Base-by-base conservation (phyloP, 35 echinoderm and acorn worm genomes). In the Holothuria glaberrima region DNA sequence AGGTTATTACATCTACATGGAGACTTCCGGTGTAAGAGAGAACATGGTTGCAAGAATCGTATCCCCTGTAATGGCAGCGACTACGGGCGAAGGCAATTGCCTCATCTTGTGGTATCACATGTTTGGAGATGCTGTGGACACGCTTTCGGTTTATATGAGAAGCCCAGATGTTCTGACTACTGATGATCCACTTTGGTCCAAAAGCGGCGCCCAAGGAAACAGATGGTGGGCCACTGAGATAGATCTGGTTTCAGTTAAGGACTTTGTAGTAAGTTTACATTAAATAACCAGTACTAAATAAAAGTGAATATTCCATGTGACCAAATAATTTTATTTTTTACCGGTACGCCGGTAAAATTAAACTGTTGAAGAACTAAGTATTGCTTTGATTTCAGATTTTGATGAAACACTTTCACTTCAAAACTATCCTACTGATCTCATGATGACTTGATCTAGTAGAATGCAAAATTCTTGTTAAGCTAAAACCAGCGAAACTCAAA, bases 81-180 rank as follows among this genome's bases (percentile, higher is more conserved):
- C 33, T 13, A 24, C 13, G 0, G 74, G 38, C 13, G 45, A n/a
- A 44, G 25, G 25, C 6, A 78, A 44, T 21, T 78, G 74, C 45
- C 74, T 78, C 22, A 46, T 78, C 17, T n/a, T 78, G 9, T 78
- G 74, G 74, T 78, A 46, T 35, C 74, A 78, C 20, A 78, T 78
- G 74, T 78, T 30, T 35, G 74, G 74, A 13, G 22, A 17, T 6
- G 18, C 30, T 18, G 33, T 78, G 2, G 74, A 45, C n/a, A 78
- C 74, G 5, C n/a, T 78, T 2, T 12, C 74, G 12, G 74, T 78
- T 45, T 78, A 38, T 36, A 27, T n/a, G 38, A 46, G 19, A 0
- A 46, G 2, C 21, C 22, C 12, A 25, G 44, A 21, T 12, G 16
- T 16, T 22, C 5, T 7, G 12, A 35, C 25, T 32, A 33, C 17